Evolutionary conservation across 92 coral and sea anemone species (phyloP).

Genomic region (Isaurus tuberculatus): DNA sequence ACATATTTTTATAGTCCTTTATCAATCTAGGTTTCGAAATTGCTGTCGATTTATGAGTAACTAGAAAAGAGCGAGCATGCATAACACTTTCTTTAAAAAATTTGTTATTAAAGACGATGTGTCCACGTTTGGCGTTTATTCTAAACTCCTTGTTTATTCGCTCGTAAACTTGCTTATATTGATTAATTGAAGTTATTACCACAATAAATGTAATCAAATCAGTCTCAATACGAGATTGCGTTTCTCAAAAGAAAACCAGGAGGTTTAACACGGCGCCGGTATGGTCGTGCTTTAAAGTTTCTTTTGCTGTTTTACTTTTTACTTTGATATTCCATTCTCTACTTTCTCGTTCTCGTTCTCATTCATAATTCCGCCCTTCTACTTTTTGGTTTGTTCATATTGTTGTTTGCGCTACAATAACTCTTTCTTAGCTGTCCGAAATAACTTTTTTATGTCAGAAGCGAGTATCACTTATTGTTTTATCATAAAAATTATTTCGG

Average conservation of each 20-base stretch:
- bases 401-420: neutral
- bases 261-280: neutral
- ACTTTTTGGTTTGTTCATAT: neutral
- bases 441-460: conserved; percentile 15
- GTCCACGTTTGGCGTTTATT: neutral
- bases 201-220: conserved; percentile 10
- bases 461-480: conserved; percentile 2
- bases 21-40: neutral
- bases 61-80: neutral
- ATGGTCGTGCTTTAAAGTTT: neutral
- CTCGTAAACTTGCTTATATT: neutral
- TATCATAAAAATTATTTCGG: neutral
- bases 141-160: neutral
- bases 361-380: neutral
- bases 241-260: neutral
- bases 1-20: neutral
- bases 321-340: neutral
- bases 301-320: neutral
- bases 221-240: neutral
- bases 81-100: neutral
- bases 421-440: conserved; percentile 1
- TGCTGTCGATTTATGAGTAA: neutral
- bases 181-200: neutral
- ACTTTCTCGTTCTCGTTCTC: neutral
- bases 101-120: neutral